A percentile compares a stretch with the other conserved stretches of the same genome.
phyloP scores from a whole-genome alignment of 2,113 vertebrate species.

The Neolamprologus cancellatus region DNA sequence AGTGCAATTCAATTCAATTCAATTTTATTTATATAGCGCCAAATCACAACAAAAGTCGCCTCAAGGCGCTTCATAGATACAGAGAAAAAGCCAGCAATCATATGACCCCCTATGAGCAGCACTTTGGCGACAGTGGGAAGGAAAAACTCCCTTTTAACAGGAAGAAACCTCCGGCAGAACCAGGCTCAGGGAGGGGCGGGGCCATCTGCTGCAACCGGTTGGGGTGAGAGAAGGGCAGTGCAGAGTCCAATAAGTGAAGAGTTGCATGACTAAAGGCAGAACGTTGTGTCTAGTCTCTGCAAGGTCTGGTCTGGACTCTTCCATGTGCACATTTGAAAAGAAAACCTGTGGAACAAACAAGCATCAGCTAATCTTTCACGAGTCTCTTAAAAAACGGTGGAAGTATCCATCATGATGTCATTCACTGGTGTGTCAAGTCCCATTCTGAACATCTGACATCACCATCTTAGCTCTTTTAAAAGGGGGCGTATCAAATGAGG shows the following conservation, averaged over 20 bases:
- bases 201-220: rapidly evolving
- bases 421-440: not conserved
- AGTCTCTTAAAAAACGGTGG: rapidly evolving
- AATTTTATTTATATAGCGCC: too few relatives aligned
- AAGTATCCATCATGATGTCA: not conserved
- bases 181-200: too few relatives aligned
- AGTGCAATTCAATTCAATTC: not conserved
- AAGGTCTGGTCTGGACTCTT: not conserved
- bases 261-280: not conserved
- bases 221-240: not conserved
- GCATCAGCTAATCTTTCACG: rapidly evolving
- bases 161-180: too few relatives aligned
- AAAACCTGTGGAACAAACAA: not conserved
- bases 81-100: too few relatives aligned
- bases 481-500: rapidly evolving
- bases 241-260: not conserved
- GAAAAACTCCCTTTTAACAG: too few relatives aligned
- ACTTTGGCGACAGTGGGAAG: too few relatives aligned
- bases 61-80: too few relatives aligned
- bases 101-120: too few relatives aligned
- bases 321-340: not conserved
- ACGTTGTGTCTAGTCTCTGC: rapidly evolving
- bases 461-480: not conserved
- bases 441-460: not conserved
- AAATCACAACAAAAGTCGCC: too few relatives aligned